Evolutionary conservation across 1,140 invertebrate species (phyloP).

Genomic region (Tigriopus japonicus): DNA sequence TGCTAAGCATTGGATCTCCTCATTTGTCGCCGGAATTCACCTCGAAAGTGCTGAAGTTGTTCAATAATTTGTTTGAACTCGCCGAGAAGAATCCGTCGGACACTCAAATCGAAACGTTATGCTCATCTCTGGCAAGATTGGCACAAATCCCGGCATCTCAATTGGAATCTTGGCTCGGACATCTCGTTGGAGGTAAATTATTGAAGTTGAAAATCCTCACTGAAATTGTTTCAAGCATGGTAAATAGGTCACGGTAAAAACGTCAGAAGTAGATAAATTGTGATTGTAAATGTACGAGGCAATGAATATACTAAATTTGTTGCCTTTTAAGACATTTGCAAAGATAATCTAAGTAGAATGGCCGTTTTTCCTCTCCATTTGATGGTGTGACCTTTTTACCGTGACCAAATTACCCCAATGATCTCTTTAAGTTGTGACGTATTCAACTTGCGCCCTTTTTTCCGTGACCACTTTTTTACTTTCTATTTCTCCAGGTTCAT

Average conservation of each 20-base stretch:
- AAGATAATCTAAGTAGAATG: too few species aligned
- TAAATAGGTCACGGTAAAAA: too few species aligned
- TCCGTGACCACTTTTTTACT: background rate
- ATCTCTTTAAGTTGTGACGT: background rate
- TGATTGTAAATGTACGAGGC: too few species aligned
- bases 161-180: background rate
- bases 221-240: too few species aligned
- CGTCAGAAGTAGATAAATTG: too few species aligned
- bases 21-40: conserved; percentile 48
- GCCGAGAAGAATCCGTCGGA: conserved; percentile 26
- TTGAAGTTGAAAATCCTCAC: too few species aligned
- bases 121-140: background rate
- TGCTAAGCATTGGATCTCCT: conserved; percentile 46
- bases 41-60: conserved; percentile 54
- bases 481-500: background rate
- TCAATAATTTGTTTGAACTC: conserved; percentile 54
- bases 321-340: too few species aligned
- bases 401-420: too few species aligned
- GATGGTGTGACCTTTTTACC: too few species aligned
- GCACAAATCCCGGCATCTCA: background rate
- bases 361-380: too few species aligned
- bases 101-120: background rate
- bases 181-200: background rate
- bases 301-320: too few species aligned
- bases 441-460: background rate